Evolutionary conservation across 1,140 invertebrate genomes (phyloP), one percentile per base, ranked within the genome.

Genomic region (Leptestheria dahalacensis): DNA sequence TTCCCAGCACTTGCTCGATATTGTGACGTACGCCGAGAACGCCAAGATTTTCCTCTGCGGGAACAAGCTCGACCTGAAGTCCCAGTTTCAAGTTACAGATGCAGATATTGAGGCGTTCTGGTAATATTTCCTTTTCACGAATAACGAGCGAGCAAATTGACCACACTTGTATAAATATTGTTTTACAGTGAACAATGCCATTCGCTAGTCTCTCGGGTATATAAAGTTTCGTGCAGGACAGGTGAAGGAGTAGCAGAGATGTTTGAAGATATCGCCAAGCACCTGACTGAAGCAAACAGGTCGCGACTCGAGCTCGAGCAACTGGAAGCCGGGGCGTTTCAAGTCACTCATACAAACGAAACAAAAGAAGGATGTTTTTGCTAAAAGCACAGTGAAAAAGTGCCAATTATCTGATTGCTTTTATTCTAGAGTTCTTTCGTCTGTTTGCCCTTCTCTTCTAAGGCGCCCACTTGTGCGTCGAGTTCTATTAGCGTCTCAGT

Each of bases 11-110:
- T 71, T 94, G 24, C 73, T 94, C 11, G 90, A 94, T 68, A 88
- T 92, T 67, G 87, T 91, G 1, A 88, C 86, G 2, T 91, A 91
- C 72, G 89, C 90, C 41, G 89, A 92, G 72, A 92, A 90, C 74
- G 88, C 88, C 1, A 91, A 91, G 73, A 91, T 94, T 70, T 93
- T 90, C 72, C 76, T 94, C 18, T 91, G 89, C 74, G 89, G 88
- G 33, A 94, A 92, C 68, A 92, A 92, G 72, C 81, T 78, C 61
- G 90, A 94, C 71, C 70, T 91, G 26, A 82, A 85, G 64, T 79
- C 79, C 18, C 68, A 72, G 54, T 79, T 54, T 47, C 81, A 84
- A 75, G 86, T 94, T 1, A 85, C 84, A 21, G 88, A 94, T 72
- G 77, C 81, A 53, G 91, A 95, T 69, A 88, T 95, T 71, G 89